Conservation (phyloP, 2,113 vertebrate species). For the Rissa tridactyla region DNA sequence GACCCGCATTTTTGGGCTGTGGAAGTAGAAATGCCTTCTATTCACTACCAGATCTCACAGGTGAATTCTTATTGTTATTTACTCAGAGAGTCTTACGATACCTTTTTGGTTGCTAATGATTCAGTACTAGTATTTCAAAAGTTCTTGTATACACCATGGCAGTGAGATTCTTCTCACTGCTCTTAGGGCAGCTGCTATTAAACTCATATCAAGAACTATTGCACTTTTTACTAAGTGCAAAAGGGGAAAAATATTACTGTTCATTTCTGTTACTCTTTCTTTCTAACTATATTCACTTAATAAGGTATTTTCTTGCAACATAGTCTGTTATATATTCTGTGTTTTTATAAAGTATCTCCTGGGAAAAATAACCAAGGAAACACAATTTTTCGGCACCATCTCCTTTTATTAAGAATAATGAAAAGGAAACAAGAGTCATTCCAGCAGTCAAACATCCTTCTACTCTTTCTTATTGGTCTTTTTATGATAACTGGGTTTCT, state of each 20-base stretch:
- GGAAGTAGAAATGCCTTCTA: background rate
- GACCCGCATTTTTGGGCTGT: background rate
- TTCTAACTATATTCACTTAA: slow-evolving; percentile 74
- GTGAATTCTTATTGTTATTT: background rate
- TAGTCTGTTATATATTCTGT: slow-evolving; percentile 58
- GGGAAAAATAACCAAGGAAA: slow-evolving; percentile 77
- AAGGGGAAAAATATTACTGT: slow-evolving; percentile 48
- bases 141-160: background rate
- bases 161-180: background rate
- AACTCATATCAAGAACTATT: slow-evolving; percentile 56
- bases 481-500: slow-evolving; percentile 54
- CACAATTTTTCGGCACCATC: slow-evolving; percentile 75
- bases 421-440: slow-evolving; percentile 75
- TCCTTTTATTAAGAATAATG: slow-evolving; percentile 80
- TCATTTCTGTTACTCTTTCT: slow-evolving; percentile 67
- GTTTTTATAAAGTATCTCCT: slow-evolving; percentile 74
- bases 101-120: background rate
- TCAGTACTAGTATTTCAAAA: background rate
- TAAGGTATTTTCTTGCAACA: slow-evolving; percentile 71
- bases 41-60: background rate
- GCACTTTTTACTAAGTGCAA: slow-evolving; percentile 54
- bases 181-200: slow-evolving; percentile 53
- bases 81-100: background rate
- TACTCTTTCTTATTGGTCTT: slow-evolving; percentile 56
- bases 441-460: slow-evolving; percentile 70